Evolutionary conservation across 1,140 invertebrate genomes (phyloP).

Genomic region (Pseudomyrmex concolor): DNA sequence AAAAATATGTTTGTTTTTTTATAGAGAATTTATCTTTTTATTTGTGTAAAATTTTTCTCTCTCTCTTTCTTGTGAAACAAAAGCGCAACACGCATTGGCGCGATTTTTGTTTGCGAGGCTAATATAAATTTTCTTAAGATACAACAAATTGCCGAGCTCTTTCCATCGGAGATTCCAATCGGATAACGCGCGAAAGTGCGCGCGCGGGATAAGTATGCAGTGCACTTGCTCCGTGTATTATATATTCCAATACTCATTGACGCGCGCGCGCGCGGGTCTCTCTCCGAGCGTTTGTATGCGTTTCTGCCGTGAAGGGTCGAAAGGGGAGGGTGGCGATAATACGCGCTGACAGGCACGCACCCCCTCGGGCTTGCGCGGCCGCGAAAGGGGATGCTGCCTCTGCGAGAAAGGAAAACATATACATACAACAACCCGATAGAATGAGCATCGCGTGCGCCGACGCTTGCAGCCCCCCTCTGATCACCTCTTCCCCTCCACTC

Average conservation of each 20-base stretch:
- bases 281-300: constrained; percentile 50
- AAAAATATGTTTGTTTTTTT: too few relatives aligned
- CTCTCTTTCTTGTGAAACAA: too few relatives aligned
- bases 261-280: constrained; percentile 20
- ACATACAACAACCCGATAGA: constrained; percentile 77
- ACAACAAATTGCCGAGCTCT: neutral
- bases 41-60: too few relatives aligned
- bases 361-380: constrained; percentile 71
- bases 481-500: neutral
- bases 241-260: constrained; percentile 70
- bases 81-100: too few relatives aligned
- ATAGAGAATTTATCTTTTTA: too few relatives aligned
- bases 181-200: too few relatives aligned
- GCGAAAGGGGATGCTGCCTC: constrained; percentile 62
- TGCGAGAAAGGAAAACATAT: constrained; percentile 72
- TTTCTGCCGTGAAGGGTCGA: constrained; percentile 28
- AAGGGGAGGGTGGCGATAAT: constrained; percentile 80
- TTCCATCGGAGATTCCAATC: neutral
- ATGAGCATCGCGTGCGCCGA: constrained; percentile 76
- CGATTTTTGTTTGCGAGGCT: too few relatives aligned
- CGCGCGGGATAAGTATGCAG: neutral
- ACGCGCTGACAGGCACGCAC: constrained; percentile 82
- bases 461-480: constrained; percentile 10
- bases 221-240: constrained; percentile 62
- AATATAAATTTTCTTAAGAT: too few relatives aligned